A percentile compares a stretch with the other conserved stretches of the same genome.
These are phyloP conservation scores for Osmoderma eremita DNA, from an alignment of 2,888 invertebrate genomes.

Conservation along the genomic window DNA sequence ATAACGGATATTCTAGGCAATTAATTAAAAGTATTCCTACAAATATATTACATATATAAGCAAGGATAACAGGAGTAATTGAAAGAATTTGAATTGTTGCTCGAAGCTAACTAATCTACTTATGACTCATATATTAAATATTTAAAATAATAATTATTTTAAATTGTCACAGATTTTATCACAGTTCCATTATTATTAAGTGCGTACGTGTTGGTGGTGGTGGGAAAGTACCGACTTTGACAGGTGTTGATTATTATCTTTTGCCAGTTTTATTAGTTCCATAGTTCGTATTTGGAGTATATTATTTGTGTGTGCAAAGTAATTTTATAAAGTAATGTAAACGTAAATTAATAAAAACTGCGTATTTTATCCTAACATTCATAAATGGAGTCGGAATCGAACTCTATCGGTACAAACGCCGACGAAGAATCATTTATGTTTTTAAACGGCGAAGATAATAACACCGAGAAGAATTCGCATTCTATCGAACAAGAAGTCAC, in stretches of 20 bases:
- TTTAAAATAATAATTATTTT: too few species aligned
- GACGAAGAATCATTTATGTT: conserved; percentile 55
- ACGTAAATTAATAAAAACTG: conserved; percentile 17
- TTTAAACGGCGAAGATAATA: conserved; percentile 48
- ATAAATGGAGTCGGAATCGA: conserved; percentile 53
- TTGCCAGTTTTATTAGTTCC: background rate
- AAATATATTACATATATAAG: too few species aligned
- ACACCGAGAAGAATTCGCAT: conserved; percentile 41
- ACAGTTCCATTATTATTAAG: background rate
- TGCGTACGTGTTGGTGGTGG: background rate
- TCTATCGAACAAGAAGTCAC: conserved; percentile 9
- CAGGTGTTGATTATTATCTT: conserved; percentile 23
- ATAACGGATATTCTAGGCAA: too few species aligned
- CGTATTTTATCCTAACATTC: conserved; percentile 11
- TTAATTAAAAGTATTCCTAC: too few species aligned
- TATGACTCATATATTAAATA: too few species aligned
- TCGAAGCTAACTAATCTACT: too few species aligned
- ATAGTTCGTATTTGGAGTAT: too few species aligned
- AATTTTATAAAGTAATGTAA: conserved; percentile 24
- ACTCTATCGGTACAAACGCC: conserved; percentile 54
- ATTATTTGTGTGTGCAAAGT: background rate
- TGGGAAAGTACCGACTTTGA: conserved; percentile 10
- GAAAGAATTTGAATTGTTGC: too few species aligned
- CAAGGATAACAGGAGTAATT: too few species aligned
- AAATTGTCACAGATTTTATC: background rate